Percentiles rank a stretch among this genome's conserved stretches.
phyloP scores from a whole-genome alignment of 2,113 vertebrate genomes.

The Mus musculus region GRCm39 chr9:16149501-16150000 shows the following conservation, averaged over 20 bases:
- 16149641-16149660: neutral
- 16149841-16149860: neutral
- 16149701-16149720: neutral
- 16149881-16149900: no score
- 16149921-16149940: neutral
- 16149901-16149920: neutral
- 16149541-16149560: neutral
- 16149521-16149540: neutral
- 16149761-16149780: neutral
- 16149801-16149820: constrained; percentile 12
- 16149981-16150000: constrained; percentile 24
- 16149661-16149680: neutral
- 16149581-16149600: neutral
- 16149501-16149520: neutral
- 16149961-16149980: neutral
- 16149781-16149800: neutral
- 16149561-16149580: neutral
- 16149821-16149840: neutral
- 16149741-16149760: neutral
- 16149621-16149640: neutral
- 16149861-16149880: neutral
- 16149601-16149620: neutral
- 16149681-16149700: neutral
- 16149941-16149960: neutral
- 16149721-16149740: neutral